Base-by-base conservation (phyloP, 2,113 vertebrate species). In the Struthidea cinerea region DNA sequence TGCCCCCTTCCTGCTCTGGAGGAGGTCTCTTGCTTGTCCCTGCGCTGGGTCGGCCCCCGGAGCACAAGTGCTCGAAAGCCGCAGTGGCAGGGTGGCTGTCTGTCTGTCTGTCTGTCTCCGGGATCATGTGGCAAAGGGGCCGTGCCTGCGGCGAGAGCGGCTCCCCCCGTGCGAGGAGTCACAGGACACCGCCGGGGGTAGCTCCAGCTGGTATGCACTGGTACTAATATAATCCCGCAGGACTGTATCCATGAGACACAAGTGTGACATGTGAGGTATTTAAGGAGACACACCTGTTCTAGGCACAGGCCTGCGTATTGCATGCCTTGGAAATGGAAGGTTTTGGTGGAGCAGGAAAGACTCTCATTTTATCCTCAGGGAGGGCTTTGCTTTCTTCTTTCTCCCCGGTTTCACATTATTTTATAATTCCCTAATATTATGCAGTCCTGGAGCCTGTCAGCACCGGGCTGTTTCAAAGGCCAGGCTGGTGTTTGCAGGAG, bases 251-350 rank as follows among this genome's bases (percentile, higher is more conserved):
- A 75, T 89, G 86, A 39, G 93, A 78, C 94, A 75, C 96, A 97
- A 97, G 71, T 97, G 97, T 92, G 91, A 94, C 93, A 95, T 15
- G 84, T 0, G 90, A 95, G 89, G 95, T 97, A 97, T 97, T 97
- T 97, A 96, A 80, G 94, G 96, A 93, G 95, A 96, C 95, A 96
- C 97, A 97, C 96, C 97, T 97, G 97, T 97, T 97, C 84, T 93
- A 53, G 83, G 76, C 92, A 78, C 61, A n/a, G 92, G 30, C 87
- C 63, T 3, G 85, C n/a, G 14, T 24, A 37, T 5, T 70, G 71
- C 67, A 22, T 96, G 91, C 91, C 84, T 97, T 61, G 87, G 91
- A 68, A 87, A 83, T 28, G 41, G 52, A 69, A 64, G 82, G 71
- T 19, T 91, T 67, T 94, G 87, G 83, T 26, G 63, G 56, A 78